Evolutionary conservation across 2,113 vertebrate species (phyloP).

Genomic region (Otolemur garnettii): DNA sequence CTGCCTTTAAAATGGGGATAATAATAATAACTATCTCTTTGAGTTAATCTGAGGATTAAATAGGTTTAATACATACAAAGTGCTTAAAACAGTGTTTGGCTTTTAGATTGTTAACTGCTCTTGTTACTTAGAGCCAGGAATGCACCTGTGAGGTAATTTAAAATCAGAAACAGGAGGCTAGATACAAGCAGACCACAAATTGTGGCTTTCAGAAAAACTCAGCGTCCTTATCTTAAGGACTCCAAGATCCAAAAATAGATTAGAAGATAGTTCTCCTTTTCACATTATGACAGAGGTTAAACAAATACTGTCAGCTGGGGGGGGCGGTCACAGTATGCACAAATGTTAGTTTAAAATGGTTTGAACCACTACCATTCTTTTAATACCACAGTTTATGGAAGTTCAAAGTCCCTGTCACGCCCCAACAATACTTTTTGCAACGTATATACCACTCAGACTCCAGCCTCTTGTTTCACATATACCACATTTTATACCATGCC

Average conservation of each 20-base stretch:
- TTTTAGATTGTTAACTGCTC: slow-evolving; percentile 6
- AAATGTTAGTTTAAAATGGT: background rate
- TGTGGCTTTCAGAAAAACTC: background rate
- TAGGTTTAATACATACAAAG: slow-evolving; percentile 32
- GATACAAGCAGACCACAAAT: background rate
- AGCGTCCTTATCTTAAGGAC: slow-evolving; percentile 27
- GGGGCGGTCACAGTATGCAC: background rate
- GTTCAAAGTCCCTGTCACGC: background rate
- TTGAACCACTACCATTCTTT: background rate
- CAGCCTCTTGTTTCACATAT: slow-evolving; percentile 4
- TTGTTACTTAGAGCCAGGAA: slow-evolving; percentile 22
- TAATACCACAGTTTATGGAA: background rate
- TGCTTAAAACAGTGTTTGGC: slow-evolving; percentile 38
- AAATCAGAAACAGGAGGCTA: slow-evolving; percentile 54
- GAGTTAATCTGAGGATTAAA: slow-evolving; percentile 34
- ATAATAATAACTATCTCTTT: background rate
- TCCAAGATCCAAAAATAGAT: background rate
- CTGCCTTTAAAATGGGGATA: slow-evolving; percentile 1
- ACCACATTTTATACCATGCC: too few species aligned
- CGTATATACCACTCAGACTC: background rate
- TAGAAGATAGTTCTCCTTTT: background rate
- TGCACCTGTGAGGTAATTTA: background rate
- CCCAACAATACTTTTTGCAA: background rate
- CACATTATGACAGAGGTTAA: background rate
- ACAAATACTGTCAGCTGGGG: background rate